phyloP scores from a whole-genome alignment of 2,113 vertebrate species.

The Rynchops niger region DNA sequence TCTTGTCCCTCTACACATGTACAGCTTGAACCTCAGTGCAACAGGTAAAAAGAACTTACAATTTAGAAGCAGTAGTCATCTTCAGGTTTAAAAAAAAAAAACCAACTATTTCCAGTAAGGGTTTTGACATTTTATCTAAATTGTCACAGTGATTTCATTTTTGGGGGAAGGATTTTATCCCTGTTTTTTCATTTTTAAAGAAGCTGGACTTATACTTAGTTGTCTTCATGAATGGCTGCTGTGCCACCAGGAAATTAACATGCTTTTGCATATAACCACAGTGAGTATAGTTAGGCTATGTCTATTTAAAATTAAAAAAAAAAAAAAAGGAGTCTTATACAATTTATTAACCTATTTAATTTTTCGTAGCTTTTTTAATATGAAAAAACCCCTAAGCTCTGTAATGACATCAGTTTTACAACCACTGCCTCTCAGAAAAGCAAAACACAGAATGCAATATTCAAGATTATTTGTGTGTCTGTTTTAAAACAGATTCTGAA shows the following conservation, averaged over 20 bases:
- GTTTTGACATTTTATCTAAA: neutral
- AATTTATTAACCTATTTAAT: neutral
- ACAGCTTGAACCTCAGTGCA: neutral
- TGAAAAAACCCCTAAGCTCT: neutral
- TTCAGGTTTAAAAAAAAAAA: neutral
- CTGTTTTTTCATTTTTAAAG: neutral
- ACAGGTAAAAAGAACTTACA: neutral
- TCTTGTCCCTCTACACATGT: neutral
- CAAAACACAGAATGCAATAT: neutral
- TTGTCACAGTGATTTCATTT: neutral
- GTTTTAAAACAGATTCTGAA: neutral
- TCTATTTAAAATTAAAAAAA: neutral
- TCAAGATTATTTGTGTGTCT: neutral
- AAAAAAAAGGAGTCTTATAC: neutral
- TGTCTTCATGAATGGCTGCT: neutral
- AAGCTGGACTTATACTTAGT: neutral
- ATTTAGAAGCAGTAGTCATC: accelerated
- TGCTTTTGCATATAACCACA: neutral
- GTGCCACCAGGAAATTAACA: neutral
- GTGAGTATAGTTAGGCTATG: neutral
- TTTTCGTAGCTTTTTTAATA: neutral
- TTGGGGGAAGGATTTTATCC: neutral
- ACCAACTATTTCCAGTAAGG: neutral
- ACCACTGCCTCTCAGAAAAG: neutral
- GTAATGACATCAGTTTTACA: neutral